phyloP scores from a whole-genome alignment of 2,888 invertebrate genomes.

The Eudasyphora cyanicolor region DNA sequence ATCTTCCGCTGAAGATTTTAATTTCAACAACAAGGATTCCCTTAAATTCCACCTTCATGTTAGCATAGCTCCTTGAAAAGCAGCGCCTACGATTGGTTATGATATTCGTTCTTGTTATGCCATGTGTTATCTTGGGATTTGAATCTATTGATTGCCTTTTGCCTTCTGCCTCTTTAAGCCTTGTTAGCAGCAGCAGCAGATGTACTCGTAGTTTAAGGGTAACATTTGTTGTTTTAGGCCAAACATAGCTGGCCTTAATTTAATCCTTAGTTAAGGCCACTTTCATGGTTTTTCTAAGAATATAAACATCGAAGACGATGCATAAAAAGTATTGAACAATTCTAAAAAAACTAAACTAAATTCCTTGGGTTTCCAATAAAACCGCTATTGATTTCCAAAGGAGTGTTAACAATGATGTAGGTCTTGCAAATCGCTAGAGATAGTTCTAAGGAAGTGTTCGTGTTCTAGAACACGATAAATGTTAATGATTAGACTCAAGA shows the following conservation, averaged over 20 bases:
- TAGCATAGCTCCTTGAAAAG: background rate
- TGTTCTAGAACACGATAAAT: too few relatives aligned
- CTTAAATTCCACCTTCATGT: background rate
- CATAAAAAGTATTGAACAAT: background rate
- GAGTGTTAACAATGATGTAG: background rate
- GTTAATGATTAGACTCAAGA: too few relatives aligned
- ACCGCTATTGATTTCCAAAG: background rate
- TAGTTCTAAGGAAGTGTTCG: too few relatives aligned
- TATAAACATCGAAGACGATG: background rate
- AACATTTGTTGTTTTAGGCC: constrained; percentile 1
- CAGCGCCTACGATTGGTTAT: background rate
- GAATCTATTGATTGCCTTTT: constrained; percentile 29
- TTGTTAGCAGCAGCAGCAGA: constrained; percentile 27
- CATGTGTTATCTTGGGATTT: background rate
- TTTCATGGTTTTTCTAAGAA: constrained; percentile 27
- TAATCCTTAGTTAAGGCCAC: constrained; percentile 14
- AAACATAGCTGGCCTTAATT: background rate
- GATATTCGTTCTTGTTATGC: background rate
- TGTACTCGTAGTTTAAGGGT: background rate
- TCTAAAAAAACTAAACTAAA: background rate
- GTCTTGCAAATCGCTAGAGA: background rate
- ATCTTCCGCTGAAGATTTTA: background rate
- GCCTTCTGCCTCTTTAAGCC: constrained; percentile 25
- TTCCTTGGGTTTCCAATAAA: background rate
- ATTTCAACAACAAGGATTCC: background rate